Evolutionary conservation across 2,888 invertebrate species (phyloP), one percentile per base, ranked within the genome.

Genomic region (Harpalus rufipes): DNA sequence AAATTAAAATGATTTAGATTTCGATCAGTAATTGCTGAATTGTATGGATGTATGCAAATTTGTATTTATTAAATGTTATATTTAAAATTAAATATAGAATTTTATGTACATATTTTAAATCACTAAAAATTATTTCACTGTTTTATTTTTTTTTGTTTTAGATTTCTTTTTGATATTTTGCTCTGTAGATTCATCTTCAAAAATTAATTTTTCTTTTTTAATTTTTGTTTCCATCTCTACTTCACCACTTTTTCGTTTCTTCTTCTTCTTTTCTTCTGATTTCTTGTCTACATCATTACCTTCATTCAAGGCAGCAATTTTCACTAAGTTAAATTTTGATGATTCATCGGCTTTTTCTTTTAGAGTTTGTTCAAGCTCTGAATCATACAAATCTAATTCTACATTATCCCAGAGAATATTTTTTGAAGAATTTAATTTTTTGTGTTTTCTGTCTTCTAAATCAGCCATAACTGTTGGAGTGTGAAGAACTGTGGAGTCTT

Each of bases 341-440:
- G 80, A 80, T 61, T 39, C 14, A 59, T 79, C 79, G 12, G 6
- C 18, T 41, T 10, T 8, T 61, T 59, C 41, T 18, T 16, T 61
- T 41, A 81, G 65, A 56, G 81, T 68, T 81, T 81, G 41, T 81
- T 81, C 81, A 21, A 81, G 18, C n/a, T 81, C 81, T 32, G 81
- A 51, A 56, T 81, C 81, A 12, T 81, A 32, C 12, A 81, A 51
- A 51, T 85, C 41, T 51, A 76, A 8, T 44, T 84, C 81, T 14
- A 59, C 39, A 44, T 86, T 81, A n/a, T 85, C 83, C 82, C 44
- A 61, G 12, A 61, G n/a, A 80, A 80, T 39, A 25, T 61, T 80
- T 32, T 68, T 65, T 10, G 44, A 32, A 7, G 56, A 12, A 21
- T 81, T 81, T 72, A 61, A 41, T 44, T 68, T 21, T 85, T 79